Evolutionary conservation across 2,797 vertebrate species (phyloP).

Genomic region (Gephyroberyx darwinii): DNA sequence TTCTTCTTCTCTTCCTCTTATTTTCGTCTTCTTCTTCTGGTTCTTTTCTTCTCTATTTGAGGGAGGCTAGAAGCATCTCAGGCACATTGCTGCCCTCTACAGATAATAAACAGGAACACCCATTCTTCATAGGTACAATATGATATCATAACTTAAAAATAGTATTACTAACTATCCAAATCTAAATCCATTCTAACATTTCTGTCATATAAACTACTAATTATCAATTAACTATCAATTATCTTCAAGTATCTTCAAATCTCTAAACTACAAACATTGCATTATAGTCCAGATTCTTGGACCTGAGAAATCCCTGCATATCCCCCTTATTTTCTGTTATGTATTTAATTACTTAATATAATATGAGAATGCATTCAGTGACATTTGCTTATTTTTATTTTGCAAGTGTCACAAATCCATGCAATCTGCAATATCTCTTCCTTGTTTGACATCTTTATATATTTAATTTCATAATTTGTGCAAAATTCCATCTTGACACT

Average conservation of each 20-base stretch:
- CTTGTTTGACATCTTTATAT: too few species aligned
- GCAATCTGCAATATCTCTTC: too few species aligned
- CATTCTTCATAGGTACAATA: not conserved
- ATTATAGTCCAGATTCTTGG: too few species aligned
- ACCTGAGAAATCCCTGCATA: too few species aligned
- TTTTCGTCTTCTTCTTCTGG: constrained; percentile 9
- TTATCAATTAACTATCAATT: too few species aligned
- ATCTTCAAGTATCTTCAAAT: not conserved
- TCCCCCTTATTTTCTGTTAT: not conserved
- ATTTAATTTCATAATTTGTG: not conserved
- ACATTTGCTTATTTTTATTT: too few species aligned
- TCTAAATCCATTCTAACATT: not conserved
- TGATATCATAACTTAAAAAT: too few species aligned
- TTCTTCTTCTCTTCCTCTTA: constrained; percentile 64
- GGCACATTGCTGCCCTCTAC: constrained; percentile 36
- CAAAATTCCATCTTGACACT: not conserved
- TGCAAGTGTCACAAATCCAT: too few species aligned
- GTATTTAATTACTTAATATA: not conserved
- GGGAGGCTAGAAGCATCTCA: not conserved
- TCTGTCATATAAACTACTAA: not conserved
- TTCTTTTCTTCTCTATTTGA: not conserved
- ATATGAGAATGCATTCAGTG: not conserved
- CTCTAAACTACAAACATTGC: not conserved
- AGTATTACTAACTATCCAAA: not conserved
- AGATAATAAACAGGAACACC: not conserved